Evolutionary conservation across 2,113 vertebrate genomes (phyloP).

Genomic region (Macquaria australasica): DNA sequence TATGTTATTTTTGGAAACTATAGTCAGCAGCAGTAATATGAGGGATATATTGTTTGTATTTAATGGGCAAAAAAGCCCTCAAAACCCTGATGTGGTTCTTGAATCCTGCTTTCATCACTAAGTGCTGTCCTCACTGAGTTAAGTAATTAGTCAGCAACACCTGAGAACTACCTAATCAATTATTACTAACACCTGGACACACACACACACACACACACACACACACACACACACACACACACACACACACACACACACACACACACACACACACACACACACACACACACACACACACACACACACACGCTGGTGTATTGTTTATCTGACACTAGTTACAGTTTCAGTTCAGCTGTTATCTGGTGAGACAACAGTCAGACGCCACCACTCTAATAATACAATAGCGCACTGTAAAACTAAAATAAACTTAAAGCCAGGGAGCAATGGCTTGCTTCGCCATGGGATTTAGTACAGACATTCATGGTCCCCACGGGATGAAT

Average conservation of each 20-base stretch:
- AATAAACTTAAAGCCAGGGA: no score
- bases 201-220: constrained; percentile 1
- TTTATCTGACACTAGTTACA: constrained; percentile 10
- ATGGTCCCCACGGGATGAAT: no score
- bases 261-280: constrained; percentile 3
- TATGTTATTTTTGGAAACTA: background rate
- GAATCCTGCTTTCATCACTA: background rate
- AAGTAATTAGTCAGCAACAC: constrained; percentile 43
- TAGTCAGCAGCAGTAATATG: background rate
- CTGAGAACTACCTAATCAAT: constrained; percentile 47
- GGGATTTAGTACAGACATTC: no score
- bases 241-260: constrained; percentile 1
- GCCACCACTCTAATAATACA: background rate
- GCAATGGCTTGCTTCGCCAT: no score
- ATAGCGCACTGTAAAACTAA: background rate
- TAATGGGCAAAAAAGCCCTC: background rate
- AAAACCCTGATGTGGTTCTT: background rate
- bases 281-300: constrained; percentile 2
- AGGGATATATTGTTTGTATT: background rate
- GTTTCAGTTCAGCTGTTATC: background rate
- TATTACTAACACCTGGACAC: constrained; percentile 29
- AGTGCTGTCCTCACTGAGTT: background rate
- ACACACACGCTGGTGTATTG: background rate
- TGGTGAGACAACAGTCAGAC: background rate
- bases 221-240: constrained; percentile 1